Percentiles rank a stretch among this genome's conserved stretches.
phyloP scores from a whole-genome alignment of 2,888 invertebrate genomes.

The Oxycera nigricornis region DNA sequence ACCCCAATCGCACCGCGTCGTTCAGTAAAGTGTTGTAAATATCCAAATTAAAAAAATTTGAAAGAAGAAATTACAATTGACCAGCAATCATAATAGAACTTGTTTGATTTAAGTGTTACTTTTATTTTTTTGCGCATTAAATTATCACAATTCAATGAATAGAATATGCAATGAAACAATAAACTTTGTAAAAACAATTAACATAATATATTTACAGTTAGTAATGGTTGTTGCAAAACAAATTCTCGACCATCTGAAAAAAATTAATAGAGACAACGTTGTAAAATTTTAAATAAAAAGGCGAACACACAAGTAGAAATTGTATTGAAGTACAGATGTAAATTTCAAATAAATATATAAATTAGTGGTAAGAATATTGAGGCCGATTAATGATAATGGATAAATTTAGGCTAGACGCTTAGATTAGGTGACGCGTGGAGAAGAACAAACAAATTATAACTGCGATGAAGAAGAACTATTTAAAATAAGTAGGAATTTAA shows the following conservation, averaged over 20 bases:
- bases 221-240: background rate
- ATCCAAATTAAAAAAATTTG: background rate
- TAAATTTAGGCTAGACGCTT: background rate
- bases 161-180: background rate
- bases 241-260: background rate
- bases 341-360: background rate
- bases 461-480: constrained; percentile 26
- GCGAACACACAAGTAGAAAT: background rate
- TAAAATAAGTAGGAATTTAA: background rate
- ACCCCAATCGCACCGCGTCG: background rate
- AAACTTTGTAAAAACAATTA: background rate
- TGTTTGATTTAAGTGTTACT: background rate
- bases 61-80: constrained; percentile 3
- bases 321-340: too few species aligned
- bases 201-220: background rate
- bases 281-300: background rate
- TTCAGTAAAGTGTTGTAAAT: background rate
- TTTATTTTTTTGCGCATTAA: background rate
- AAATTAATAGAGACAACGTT: background rate
- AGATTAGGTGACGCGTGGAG: background rate
- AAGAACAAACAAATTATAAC: constrained; percentile 36
- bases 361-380: constrained; percentile 5
- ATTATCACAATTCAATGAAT: background rate
- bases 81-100: background rate
- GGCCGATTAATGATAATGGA: constrained; percentile 21